These are phyloP conservation scores for Galerucella calmariensis DNA, from an alignment of 2,888 invertebrate genomes.

Conservation along the genomic window DNA sequence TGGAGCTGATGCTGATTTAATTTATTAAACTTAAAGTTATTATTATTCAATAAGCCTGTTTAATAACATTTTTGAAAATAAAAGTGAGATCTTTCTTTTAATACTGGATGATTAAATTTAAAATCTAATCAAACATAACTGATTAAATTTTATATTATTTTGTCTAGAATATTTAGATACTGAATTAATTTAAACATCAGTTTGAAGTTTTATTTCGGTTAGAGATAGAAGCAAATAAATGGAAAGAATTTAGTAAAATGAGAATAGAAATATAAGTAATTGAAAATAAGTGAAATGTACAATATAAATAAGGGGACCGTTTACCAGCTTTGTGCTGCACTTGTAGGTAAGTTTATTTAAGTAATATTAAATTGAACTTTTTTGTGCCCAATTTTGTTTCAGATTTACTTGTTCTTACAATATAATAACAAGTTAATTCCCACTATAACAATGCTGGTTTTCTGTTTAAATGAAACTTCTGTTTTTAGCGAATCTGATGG, in stretches of 20 bases:
- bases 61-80: background rate
- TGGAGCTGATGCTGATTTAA: too few species aligned
- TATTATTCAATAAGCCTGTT: too few species aligned
- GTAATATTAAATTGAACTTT: too few species aligned
- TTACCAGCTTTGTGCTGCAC: background rate
- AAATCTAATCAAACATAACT: background rate
- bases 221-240: background rate
- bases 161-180: background rate
- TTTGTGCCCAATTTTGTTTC: too few species aligned
- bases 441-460: too few species aligned
- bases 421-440: too few species aligned
- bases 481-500: conserved; percentile 59
- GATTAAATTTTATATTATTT: background rate
- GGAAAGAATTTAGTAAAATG: background rate
- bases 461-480: background rate
- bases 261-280: background rate
- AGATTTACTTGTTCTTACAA: too few species aligned
- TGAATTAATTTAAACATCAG: background rate
- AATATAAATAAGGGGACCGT: background rate
- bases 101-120: background rate
- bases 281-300: background rate
- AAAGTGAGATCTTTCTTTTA: background rate
- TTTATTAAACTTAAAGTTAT: too few species aligned
- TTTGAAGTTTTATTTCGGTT: background rate
- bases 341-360: background rate